Evolutionary conservation across 1,140 invertebrate genomes (phyloP), one percentile per base, ranked within the genome.

Genomic region (Homarus americanus): DNA sequence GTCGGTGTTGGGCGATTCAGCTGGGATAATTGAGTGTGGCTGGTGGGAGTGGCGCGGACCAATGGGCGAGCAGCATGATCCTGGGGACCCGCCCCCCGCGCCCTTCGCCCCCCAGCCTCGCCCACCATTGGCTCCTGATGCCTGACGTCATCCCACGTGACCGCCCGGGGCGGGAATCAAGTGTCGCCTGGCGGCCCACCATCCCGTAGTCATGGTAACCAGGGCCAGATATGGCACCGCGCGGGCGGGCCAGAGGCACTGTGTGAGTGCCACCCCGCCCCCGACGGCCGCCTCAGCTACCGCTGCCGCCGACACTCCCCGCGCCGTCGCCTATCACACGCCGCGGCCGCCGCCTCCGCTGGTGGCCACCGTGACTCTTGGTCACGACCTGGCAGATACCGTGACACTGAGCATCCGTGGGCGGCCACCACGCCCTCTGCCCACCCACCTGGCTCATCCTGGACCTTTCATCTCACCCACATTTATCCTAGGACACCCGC

Each of bases 81-180:
- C 83, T 38, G 41, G 69, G 72, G 76, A 24, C 69, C 84, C 79
- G 75, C 92, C 89, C 87, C 80, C 66, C 38, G 44, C 78, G 63
- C 78, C 88, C 58, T 20, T 28, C 85, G 76, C 75, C 82, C 58
- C 90, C 87, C 82, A 12, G 20, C 79, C 38, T 63, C 82, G 36
- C 75, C 44, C 63, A 72, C 83, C 84, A 92, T 92, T 92, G 92
- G 88, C 40, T 91, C 82, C 78, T 91, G 82, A 91, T 72, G 41
- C 69, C 69, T 87, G 87, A 87, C 92, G 92, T 91, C 92, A 92
- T 63, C 36, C 84, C 92, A 91, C 88, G 87, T 92, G 87, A 92
- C 87, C 88, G 88, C 88, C 79, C 79, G 63, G 87, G 82, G 82
- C 89, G 83, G 82, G 83, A 87, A 75, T 87, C 83, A 86, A 91